A percentile compares a stretch with the other conserved stretches of the same genome.
Evolutionary conservation across 1,140 invertebrate species (phyloP).

Genomic region (Laupala kohalensis): DNA sequence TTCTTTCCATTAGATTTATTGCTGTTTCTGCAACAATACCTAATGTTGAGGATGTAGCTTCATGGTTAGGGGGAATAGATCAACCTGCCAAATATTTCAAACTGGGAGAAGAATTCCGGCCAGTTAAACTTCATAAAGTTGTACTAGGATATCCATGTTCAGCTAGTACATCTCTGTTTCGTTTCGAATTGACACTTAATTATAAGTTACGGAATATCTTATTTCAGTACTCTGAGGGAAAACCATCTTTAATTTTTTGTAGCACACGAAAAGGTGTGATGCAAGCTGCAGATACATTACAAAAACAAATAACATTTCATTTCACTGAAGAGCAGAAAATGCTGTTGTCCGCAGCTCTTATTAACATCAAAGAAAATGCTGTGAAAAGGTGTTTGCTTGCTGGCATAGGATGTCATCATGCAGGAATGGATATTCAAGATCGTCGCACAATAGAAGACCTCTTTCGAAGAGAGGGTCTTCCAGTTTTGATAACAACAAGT

Average conservation of each 20-base stretch:
- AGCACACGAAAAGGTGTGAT: slow-evolving; percentile 58
- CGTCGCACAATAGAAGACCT: slow-evolving; percentile 35
- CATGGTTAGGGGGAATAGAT: slow-evolving; percentile 45
- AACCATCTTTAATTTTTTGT: slow-evolving; percentile 67
- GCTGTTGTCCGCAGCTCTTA: slow-evolving; percentile 32
- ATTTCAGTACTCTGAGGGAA: slow-evolving; percentile 51
- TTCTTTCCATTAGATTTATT: slow-evolving; percentile 42
- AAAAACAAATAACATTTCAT: slow-evolving; percentile 40
- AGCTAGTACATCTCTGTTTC: slow-evolving; percentile 41
- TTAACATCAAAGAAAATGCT: slow-evolving; percentile 42
- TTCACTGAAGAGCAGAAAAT: slow-evolving; percentile 37
- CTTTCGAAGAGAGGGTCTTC: slow-evolving; percentile 47
- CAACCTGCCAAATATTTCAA: slow-evolving; percentile 7
- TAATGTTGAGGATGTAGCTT: slow-evolving; percentile 60
- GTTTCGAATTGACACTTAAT: slow-evolving; percentile 61
- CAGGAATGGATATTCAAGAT: slow-evolving; percentile 52
- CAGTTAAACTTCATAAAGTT: slow-evolving; percentile 55
- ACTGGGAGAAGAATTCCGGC: slow-evolving; percentile 47
- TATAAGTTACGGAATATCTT: slow-evolving; percentile 59
- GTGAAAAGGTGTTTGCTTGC: slow-evolving; percentile 39
- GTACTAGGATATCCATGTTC: slow-evolving; percentile 52
- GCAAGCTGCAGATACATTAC: slow-evolving; percentile 47
- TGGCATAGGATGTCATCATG: slow-evolving; percentile 66
- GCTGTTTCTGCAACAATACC: slow-evolving; percentile 68
- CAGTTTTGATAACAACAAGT: slow-evolving; percentile 53